Base-by-base conservation (phyloP, 2,113 vertebrate species). In the Elanus axillaris region DNA sequence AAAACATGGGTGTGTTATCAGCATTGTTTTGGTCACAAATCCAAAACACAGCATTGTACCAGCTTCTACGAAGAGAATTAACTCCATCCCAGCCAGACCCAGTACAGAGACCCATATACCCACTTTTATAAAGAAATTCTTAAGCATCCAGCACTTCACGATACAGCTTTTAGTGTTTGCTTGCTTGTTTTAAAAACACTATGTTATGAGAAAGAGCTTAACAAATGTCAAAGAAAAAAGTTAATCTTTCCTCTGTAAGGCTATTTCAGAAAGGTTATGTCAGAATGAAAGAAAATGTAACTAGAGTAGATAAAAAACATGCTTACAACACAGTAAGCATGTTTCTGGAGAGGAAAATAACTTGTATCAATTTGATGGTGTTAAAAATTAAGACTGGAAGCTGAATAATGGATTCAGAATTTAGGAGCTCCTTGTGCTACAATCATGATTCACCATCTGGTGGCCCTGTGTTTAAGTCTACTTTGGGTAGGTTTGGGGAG, bases 281-380 rank as follows among this genome's bases (percentile, higher is more conserved):
- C 29, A 91, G 56, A 93, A 95, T 5, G 10, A n/a, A 11, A 85
- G n/a, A 67, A 93, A 89, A 77, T 9, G 9, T 89, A 91, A 71
- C 43, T 8, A 21, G 4, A 58, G 29, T 16, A 74, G 42, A 53
- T 8, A 8, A 40, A 36, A 92, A 68, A 27, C 26, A 55, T 4
- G 8, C 20, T 75, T 48, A 63, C 32, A 52, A n/a, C 19, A 42
- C 42, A 14, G 1, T 20, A 4, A 93, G 32, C 10, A 3, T 12
- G 13, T 69, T 74, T 74, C 64, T 78, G 42, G 78, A 73, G 56
- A 86, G 78, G 34, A 25, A 56, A 67, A 45, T 68, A 50, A 50
- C 2, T 5, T 26, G 27, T 10, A 38, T 38, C 4, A 13, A 63
- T 58, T 42, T 58, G 32, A 53, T 5, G 0, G 31, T 48, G 42